Base-by-base conservation (phyloP, 2,797 vertebrate species). In the Nannoperca australis region DNA sequence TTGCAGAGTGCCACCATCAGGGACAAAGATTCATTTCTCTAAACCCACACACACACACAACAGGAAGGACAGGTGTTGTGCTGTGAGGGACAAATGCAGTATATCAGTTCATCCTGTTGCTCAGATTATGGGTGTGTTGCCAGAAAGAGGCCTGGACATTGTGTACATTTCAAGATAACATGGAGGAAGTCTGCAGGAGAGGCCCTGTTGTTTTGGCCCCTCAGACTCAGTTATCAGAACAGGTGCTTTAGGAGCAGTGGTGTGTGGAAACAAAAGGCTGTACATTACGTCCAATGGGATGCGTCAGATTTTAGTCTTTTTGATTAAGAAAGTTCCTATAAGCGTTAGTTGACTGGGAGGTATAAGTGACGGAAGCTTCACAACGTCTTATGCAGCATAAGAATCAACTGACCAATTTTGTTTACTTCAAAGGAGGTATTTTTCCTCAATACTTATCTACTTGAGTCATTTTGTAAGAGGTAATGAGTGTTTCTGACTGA, bases 1-100 rank as follows among this genome's bases (percentile, higher is more conserved):
- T 76, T 73, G 72, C 78, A 73, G 83, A 83, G 61, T 82, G 83
- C 66, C 73, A 64, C 27, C 50, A 70, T 70, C 70, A 60, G 83
- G 77, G 77, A 67, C 69, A 54, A 66, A 83, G 74, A 86, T 88
- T 78, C 54, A 72, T 66, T 68, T 84, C 61, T 55, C 44, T n/a
- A 53, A 59, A 63, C 40, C 30, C 22, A 40, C n/a, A 79, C n/a
- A 47, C 51, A 76, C 50, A 30, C 24, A n/a, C n/a, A n/a, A 77
- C 42, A 60, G 24, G n/a, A 18, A 51, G 22, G 27, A 58, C 60
- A 36, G 36, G 42, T 81, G 42, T 60, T 64, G 1, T 36, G 10
- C 32, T 51, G 38, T 56, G 27, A 55, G 11, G 38, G n/a, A 22
- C 5, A 27, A 20, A 40, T 18, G 22, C 8, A 3, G 54, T 9